Conservation (phyloP, 2,113 vertebrate genomes). For the Paramormyrops kingsleyae region DNA sequence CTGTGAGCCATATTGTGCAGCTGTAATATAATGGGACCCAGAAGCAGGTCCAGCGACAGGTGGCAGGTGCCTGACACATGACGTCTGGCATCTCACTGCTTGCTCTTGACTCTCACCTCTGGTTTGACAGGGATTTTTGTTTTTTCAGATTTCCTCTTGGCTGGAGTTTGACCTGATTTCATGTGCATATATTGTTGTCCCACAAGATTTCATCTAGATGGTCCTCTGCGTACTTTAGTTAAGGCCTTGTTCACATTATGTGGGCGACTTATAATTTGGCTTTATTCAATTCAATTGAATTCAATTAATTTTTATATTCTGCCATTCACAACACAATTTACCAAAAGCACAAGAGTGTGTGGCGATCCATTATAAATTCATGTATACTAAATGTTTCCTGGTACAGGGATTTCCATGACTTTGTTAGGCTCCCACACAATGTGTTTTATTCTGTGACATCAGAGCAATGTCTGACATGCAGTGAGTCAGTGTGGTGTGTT, state of each 20-base stretch:
- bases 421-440: neutral
- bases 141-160: neutral
- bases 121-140: neutral
- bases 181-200: neutral
- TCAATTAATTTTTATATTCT: neutral
- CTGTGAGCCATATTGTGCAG: neutral
- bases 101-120: neutral
- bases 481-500: neutral
- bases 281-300: neutral
- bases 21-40: neutral
- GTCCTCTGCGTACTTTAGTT: neutral
- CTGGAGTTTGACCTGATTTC: neutral
- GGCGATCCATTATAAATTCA: neutral
- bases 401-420: neutral
- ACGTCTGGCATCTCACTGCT: neutral
- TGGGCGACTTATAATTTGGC: neutral
- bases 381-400: neutral
- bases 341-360: neutral
- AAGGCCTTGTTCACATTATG: neutral
- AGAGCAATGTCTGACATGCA: neutral
- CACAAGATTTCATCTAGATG: neutral
- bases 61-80: neutral
- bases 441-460: neutral
- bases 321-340: neutral
- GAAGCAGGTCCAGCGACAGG: neutral